A percentile compares a stretch with the other conserved stretches of the same genome.
phyloP scores from a whole-genome alignment of 2,113 vertebrate genomes.

The Pygoscelis adeliae region DNA sequence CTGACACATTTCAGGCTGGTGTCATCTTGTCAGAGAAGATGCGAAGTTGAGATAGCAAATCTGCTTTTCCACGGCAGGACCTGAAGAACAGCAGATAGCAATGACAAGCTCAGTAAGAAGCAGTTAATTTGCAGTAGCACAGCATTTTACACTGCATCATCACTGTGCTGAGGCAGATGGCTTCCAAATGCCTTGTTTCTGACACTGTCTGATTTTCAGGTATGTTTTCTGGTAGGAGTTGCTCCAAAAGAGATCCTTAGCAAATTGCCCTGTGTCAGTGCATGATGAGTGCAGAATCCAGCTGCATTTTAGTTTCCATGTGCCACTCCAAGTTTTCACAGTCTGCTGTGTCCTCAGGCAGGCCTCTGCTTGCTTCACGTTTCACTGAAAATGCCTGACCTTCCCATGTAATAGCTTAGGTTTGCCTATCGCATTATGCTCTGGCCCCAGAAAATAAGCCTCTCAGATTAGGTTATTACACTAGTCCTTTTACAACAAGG shows the following conservation, averaged over 20 bases:
- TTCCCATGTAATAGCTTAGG: neutral
- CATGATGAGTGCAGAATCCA: neutral
- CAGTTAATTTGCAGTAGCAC: neutral
- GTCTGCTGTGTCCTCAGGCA: neutral
- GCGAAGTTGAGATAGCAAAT: neutral
- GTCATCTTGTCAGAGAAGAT: neutral
- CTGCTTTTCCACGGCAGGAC: neutral
- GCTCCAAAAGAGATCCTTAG: neutral
- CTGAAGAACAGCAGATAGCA: neutral
- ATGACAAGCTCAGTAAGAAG: neutral
- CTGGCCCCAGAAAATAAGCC: neutral
- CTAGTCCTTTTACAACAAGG: neutral
- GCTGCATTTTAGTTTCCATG: neutral
- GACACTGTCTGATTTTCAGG: slow-evolving; percentile 32
- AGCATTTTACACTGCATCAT: slow-evolving; percentile 1
- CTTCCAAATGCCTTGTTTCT: slow-evolving; percentile 22
- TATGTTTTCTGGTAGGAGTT: neutral
- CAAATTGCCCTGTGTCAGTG: neutral
- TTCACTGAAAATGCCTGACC: neutral
- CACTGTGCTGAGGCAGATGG: slow-evolving; percentile 6
- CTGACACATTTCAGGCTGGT: neutral
- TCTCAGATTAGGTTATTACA: neutral
- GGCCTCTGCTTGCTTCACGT: neutral
- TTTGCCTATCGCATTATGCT: neutral
- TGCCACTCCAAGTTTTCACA: neutral